Evolutionary conservation across 2,113 vertebrate species (phyloP).

Genomic region (Todiramphus saurophagus): DNA sequence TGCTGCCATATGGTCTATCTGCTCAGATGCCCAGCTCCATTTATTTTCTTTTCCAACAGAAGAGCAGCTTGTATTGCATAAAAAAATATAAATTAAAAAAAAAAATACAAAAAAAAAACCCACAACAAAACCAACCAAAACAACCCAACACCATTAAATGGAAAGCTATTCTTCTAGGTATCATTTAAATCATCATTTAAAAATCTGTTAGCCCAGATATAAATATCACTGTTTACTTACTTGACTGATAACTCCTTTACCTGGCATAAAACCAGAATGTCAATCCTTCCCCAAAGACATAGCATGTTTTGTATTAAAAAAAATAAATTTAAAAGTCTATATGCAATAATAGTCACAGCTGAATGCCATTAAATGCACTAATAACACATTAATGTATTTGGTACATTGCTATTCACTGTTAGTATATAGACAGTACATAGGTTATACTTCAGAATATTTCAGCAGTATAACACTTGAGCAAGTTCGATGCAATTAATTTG

Average conservation of each 20-base stretch:
- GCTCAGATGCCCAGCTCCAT: conserved; percentile 27
- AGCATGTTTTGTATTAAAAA: neutral
- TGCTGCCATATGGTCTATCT: conserved; percentile 35
- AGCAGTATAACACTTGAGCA: neutral
- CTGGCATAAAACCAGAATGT: neutral
- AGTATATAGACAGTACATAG: neutral
- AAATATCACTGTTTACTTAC: neutral
- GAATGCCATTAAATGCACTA: neutral
- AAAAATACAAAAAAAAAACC: neutral
- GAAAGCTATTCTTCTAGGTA: neutral
- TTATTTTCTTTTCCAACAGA: neutral
- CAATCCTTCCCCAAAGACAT: neutral
- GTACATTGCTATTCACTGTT: neutral
- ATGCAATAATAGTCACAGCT: neutral
- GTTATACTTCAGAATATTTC: neutral
- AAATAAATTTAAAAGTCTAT: neutral
- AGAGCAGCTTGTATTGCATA: neutral
- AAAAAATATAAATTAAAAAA: neutral
- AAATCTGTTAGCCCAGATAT: neutral
- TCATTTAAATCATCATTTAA: neutral
- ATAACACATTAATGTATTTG: neutral
- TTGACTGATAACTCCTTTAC: neutral
- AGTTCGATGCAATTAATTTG: neutral
- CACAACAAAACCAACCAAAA: no score
- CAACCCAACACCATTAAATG: neutral